Base-by-base conservation (phyloP, 2,888 invertebrate genomes). In the Heliconius sara region DNA sequence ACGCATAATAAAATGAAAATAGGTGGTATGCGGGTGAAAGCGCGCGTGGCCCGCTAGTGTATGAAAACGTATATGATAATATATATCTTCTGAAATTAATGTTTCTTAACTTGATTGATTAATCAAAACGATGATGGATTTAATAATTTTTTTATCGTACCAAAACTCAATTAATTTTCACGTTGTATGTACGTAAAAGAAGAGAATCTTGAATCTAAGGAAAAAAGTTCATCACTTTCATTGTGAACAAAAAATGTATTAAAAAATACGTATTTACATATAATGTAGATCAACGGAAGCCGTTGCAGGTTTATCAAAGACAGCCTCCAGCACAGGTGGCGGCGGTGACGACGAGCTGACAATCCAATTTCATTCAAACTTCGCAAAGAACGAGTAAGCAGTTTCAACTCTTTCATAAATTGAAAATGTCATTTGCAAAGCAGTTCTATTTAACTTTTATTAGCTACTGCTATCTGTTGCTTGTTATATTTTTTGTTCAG, bases 281-380 rank as follows among this genome's bases (percentile, higher is more conserved):
- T 19, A 47, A 57, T 52, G 22, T 60, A 22, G 13, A 77, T 60
- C 34, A 70, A 60, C 27, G 12, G 12, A 39, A 27, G 27, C 22
- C 3, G 30, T n/a, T 63, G 13, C 22, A 47, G 16, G 65, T 47
- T 52, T 65, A 78, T 72, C 47, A 72, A 66, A 52, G 34, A 34
- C 30, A 66, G 47, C 10, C n/a, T 22, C 34, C 19, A 71, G 72
- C 65, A 52, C 78, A 72, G 72, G 79, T 79, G 78, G 47, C 30
- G 57, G 34, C 13, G 47, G 19, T 68, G 57, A 57, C 52, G 60
- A 34, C 76, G 65, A 77, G 63, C 77, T 75, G 77, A 72, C 81
- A 79, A 79, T 81, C 75, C 71, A 81, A 81, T 81, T 77, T 71
- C 57, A 75, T 75, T 76, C 77, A 74, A 77, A 81, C 66, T 81